Base-by-base conservation (phyloP, 2,113 vertebrate genomes). In the Notiomystis cincta region DNA sequence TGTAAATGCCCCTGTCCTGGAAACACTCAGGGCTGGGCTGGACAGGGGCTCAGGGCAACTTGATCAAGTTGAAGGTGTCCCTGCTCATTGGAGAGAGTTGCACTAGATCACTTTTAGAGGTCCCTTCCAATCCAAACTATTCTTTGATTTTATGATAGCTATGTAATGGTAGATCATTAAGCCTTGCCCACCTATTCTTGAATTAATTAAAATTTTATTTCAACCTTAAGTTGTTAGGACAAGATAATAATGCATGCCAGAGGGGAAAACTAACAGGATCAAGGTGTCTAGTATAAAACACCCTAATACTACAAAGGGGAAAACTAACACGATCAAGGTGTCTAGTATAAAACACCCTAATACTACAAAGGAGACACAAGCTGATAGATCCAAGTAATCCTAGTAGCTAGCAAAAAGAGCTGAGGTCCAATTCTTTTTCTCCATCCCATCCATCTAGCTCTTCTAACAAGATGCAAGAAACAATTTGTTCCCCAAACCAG, bases 141-240 rank as follows among this genome's bases (percentile, higher is more conserved):
- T 71, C 28, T n/a, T 3, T 40, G 22, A n/a, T 84, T 90, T 57
- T 83, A 1, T 35, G 37, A 70, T n/a, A 75, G 8, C 22, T 72
- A 5, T 23, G 27, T 69, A 91, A 87, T 44, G 15, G 11, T 38
- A 89, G 27, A 30, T 56, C 17, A 24, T 87, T 95, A 91, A 78
- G 81, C 13, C 30, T 85, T 87, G 11, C 22, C 30, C 38, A 81
- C 7, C 12, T 83, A 17, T 53, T 31, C 11, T 42, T 57, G 35
- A 82, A 61, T 69, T 72, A 44, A 85, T 79, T 79, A 58, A 51
- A 60, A n/a, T 51, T 91, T 91, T 78, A 53, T 85, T 94, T 87
- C 37, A 15, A 0, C 3, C 3, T 65, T 53, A 61, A 75, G 11
- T 50, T 15, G 3, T 61, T 69, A 72, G n/a, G 23, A 48, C 7